Evolutionary conservation across 2,113 vertebrate genomes (phyloP).

Genomic region (Psettodes erumei): DNA sequence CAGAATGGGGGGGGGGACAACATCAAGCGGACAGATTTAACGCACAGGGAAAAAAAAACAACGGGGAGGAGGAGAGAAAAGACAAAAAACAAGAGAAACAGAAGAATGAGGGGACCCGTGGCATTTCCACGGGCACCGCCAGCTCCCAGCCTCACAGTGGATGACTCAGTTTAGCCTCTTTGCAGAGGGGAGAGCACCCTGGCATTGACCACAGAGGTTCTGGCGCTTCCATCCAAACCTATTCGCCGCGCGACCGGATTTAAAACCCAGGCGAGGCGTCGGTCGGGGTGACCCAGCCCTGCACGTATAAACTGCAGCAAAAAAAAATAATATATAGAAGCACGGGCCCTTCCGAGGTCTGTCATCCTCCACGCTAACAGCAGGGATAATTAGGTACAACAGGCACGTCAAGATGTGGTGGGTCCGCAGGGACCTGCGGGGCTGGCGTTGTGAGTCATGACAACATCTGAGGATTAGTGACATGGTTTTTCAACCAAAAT

Average conservation of each 20-base stretch:
- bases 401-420: neutral
- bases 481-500: conserved; percentile 32
- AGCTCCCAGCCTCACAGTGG: conserved; percentile 43
- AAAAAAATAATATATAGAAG: conserved; percentile 45
- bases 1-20: conserved; percentile 50
- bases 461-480: conserved; percentile 40
- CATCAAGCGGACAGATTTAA: conserved; percentile 70
- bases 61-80: conserved; percentile 75
- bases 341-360: neutral
- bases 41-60: conserved; percentile 56
- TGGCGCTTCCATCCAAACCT: conserved; percentile 52
- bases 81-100: conserved; percentile 49
- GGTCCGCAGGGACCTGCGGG: neutral
- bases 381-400: conserved; percentile 24
- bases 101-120: conserved; percentile 44
- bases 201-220: conserved; percentile 44
- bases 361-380: conserved; percentile 20
- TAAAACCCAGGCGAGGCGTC: conserved; percentile 50
- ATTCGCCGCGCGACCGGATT: conserved; percentile 36
- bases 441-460: conserved; percentile 43
- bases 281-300: conserved; percentile 53
- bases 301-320: conserved; percentile 34
- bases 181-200: conserved; percentile 34
- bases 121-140: conserved; percentile 55
- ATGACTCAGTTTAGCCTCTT: conserved; percentile 75